Conservation (phyloP, 2,888 invertebrate species). For the Melinopterus prodromus region DNA sequence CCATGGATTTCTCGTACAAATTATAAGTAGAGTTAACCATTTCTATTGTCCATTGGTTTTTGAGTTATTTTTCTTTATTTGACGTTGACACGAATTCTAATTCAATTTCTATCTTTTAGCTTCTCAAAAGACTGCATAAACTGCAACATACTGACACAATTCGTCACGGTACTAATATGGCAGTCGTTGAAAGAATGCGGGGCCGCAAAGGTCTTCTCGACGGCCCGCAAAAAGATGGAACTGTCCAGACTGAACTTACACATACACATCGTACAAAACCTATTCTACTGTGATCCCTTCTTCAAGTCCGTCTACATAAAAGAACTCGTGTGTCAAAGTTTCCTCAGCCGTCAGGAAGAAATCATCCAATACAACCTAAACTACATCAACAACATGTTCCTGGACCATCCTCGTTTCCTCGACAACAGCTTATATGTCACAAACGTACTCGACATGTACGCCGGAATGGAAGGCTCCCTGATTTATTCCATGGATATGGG, state of each 20-base stretch:
- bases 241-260: constrained; percentile 31
- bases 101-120: constrained; percentile 15
- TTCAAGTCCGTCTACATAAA: constrained; percentile 36
- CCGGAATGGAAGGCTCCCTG: constrained; percentile 37
- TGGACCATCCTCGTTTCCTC: constrained; percentile 28
- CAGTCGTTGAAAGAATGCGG: constrained; percentile 28
- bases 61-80: background rate
- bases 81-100: background rate
- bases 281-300: constrained; percentile 32
- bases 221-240: constrained; percentile 35
- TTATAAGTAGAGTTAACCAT: no score
- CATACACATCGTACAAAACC: constrained; percentile 31
- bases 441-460: constrained; percentile 28
- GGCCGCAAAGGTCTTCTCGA: constrained; percentile 29
- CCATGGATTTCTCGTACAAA: no score
- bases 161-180: constrained; percentile 34
- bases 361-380: constrained; percentile 34
- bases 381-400: constrained; percentile 40
- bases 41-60: no score
- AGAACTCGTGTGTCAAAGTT: constrained; percentile 29
- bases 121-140: constrained; percentile 33
- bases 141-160: constrained; percentile 26
- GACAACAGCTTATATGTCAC: constrained; percentile 30
- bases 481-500: constrained; percentile 32
- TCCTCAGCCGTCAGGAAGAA: constrained; percentile 28